phyloP scores from a whole-genome alignment of 2,113 vertebrate genomes.

The Silurus asotus region DNA sequence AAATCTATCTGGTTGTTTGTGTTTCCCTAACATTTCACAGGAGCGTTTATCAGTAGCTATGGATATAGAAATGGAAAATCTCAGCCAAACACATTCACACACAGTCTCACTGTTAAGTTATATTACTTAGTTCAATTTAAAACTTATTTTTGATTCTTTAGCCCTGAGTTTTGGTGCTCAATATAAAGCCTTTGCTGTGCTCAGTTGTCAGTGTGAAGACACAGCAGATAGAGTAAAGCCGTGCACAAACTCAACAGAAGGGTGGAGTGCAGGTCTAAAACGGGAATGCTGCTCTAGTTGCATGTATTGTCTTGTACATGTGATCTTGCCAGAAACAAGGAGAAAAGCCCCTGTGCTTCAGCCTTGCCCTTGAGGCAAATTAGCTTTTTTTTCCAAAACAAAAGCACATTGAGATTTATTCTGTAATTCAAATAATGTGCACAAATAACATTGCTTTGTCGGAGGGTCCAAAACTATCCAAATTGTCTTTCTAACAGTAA shows the following conservation, averaged over 20 bases:
- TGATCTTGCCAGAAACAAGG: background rate
- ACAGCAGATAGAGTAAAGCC: background rate
- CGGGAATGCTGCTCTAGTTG: background rate
- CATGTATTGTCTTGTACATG: constrained; percentile 38
- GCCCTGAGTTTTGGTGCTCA: background rate
- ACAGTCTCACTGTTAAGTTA: too few species aligned
- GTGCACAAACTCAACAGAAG: background rate
- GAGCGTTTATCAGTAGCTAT: background rate
- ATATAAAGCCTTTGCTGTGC: background rate
- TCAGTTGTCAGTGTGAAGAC: background rate
- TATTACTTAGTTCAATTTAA: too few species aligned
- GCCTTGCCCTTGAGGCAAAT: background rate
- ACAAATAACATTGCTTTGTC: background rate
- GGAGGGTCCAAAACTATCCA: background rate
- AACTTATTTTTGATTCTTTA: background rate
- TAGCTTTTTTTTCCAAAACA: background rate
- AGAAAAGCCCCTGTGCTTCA: background rate
- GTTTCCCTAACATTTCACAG: background rate
- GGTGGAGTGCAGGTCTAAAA: constrained; percentile 14
- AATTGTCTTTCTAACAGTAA: background rate
- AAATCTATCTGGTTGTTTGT: background rate
- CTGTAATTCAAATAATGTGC: background rate
- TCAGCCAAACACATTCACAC: background rate
- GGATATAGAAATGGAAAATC: background rate
- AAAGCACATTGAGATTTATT: background rate